Evolutionary conservation across 2,797 vertebrate species (phyloP), one percentile per base, ranked within the genome.

Genomic region (Sciurus vulgaris): DNA sequence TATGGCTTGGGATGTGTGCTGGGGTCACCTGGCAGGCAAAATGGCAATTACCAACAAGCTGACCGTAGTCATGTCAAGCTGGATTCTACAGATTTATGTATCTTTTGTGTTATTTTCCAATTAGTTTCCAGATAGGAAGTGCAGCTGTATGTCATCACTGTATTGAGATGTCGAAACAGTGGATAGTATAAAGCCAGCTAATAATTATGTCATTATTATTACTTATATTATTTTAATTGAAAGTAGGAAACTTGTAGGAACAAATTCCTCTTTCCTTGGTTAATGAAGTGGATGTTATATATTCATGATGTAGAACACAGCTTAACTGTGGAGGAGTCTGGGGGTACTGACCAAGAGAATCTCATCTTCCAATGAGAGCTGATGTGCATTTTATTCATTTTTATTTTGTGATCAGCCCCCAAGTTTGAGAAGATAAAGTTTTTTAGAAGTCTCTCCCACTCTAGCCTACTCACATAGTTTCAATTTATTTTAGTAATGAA

Each of bases 401-500:
- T 78, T 84, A 92, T 6, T 87, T 94, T 93, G 44, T 18, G 72
- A 84, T 65, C 10, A 2, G 56, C 24, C 56, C 24, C 24, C 0
- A 12, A 92, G 44, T 88, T 95, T 90, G 72, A 96, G 77, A 94
- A 95, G 93, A 93, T 69, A 65, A 93, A 95, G 44, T 91, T 87
- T 83, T 67, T 81, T 47, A 20, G 61, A 54, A 77, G 26, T 59
- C 61, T 96, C 76, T 89, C 91, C n/a, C 70, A 94, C 59, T 93
- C 83, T 59, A 92, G 65, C 79, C 70, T 94, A 89, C 74, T 96
- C 56, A 30, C 76, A 69, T 81, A 82, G 84, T 95, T 97, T 96
- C 5, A 0, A 82, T 92, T 95, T 92, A 95, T 94, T 93, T 95
- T 87, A 51, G 86, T 90, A 94, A 95, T 95, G 91, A 95, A 86